Conservation (phyloP, 1,140 invertebrate species). For the Asobara japonica region DNA sequence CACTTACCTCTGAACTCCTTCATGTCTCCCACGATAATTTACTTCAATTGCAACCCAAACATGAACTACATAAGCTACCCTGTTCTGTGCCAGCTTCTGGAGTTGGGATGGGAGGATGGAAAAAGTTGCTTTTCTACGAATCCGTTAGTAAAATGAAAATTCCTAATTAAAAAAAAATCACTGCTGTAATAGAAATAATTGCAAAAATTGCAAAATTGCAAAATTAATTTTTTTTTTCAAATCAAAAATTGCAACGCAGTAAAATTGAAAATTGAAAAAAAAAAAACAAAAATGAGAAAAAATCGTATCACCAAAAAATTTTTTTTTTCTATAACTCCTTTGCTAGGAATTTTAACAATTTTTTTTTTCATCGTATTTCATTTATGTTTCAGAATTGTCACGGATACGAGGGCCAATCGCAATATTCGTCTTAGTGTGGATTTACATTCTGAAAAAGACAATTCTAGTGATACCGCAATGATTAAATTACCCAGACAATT, state of each 20-base stretch:
- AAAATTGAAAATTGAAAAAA: too few species aligned
- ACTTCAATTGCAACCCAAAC: conserved; percentile 49
- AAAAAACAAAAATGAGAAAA: too few species aligned
- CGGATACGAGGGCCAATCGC: background rate
- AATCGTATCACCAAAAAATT: too few species aligned
- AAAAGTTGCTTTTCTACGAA: conserved; percentile 19
- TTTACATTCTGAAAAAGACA: conserved; percentile 15
- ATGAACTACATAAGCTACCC: conserved; percentile 57
- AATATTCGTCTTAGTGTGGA: conserved; percentile 25
- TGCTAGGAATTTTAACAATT: too few species aligned
- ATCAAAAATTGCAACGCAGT: too few species aligned
- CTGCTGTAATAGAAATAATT: background rate
- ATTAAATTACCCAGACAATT: conserved; percentile 56
- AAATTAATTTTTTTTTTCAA: too few species aligned
- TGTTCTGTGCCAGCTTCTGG: conserved; percentile 47
- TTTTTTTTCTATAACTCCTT: too few species aligned
- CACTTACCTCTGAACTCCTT: conserved; percentile 58
- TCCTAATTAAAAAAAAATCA: background rate
- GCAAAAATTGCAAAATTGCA: too few species aligned
- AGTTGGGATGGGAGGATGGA: conserved; percentile 25
- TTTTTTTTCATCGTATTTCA: background rate
- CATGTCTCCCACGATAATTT: conserved; percentile 50
- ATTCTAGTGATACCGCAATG: conserved; percentile 33
- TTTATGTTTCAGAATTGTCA: background rate
- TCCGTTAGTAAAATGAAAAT: background rate